Conservation (phyloP, 2,888 invertebrate genomes). For the Syrphus vitripennis region DNA sequence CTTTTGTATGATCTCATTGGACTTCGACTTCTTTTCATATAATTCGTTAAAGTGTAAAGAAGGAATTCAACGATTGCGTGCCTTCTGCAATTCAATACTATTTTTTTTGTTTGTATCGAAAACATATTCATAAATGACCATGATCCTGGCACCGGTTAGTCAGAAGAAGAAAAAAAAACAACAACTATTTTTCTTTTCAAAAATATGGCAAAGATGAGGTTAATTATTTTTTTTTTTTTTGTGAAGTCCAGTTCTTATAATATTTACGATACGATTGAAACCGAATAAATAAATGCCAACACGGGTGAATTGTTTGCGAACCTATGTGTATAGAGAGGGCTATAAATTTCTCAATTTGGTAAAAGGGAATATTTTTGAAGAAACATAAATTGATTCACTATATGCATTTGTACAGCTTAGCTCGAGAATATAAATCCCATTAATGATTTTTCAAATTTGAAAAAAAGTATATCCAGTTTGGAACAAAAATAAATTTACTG, state of each 20-base stretch:
- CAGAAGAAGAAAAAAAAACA: not conserved
- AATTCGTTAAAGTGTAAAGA: not conserved
- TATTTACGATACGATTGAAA: not conserved
- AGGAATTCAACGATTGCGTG: constrained; percentile 40
- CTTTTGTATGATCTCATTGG: constrained; percentile 21
- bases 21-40: not conserved
- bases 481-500: no score
- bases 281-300: not conserved
- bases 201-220: constrained; percentile 39
- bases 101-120: constrained; percentile 19
- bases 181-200: not conserved
- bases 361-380: not conserved
- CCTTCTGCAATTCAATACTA: constrained; percentile 40
- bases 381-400: not conserved
- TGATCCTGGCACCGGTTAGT: constrained; percentile 42
- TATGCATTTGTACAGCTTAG: not conserved
- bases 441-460: not conserved
- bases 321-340: not conserved
- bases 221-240: constrained; percentile 38
- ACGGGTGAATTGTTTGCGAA: not conserved
- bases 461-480: no score
- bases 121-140: constrained; percentile 50
- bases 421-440: not conserved
- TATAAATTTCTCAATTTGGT: not conserved
- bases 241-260: not conserved